Evolutionary conservation across 2,888 invertebrate genomes (phyloP), one percentile per base, ranked within the genome.

Genomic region (Ischnus inquisitorius): DNA sequence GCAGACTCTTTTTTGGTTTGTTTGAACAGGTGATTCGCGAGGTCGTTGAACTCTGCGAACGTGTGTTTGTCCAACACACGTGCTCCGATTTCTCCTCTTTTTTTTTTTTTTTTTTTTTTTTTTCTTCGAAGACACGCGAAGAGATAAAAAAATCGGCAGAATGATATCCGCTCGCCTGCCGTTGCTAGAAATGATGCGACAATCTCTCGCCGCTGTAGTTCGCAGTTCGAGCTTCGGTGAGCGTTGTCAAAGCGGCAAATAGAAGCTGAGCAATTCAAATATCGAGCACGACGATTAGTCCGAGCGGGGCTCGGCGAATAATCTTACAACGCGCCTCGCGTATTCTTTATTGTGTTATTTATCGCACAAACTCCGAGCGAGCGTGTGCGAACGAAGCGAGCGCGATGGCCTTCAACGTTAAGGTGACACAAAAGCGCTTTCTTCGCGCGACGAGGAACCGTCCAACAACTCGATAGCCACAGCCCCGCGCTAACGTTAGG

Each of bases 261-360:
- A 34, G 5, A 34, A 2, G 34, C 34, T 22, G 60, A n/a, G 62
- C 48, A 69, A 62, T 76, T 62, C 51, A 39, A 76, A 76, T 69
- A 68, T 81, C 81, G 69, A 64, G 75, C 62, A 48, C 51, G 69
- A 69, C 43, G 69, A 81, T 81, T 69, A 69, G 69, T 51, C 25
- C 19, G 43, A 22, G 34, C 28, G 41, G 43, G 34, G n/a, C n/a
- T n/a, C n/a, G n/a, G 54, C 51, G 1, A 75, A 69, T 10, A 34
- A 34, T 54, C 46, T 46, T 48, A 34, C 39, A 3, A 12, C 43
- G 25, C 39, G 14, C 46, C 62, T 41, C 5, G n/a, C n/a, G 2
- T 39, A n/a, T 34, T 64, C 16, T 60, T 25, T 60, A 14, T 60
- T 64, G 34, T 64, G 64, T 64, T 48, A 41, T 71, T 79, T 69